Evolutionary conservation across 2,113 vertebrate species (phyloP), one percentile per base, ranked within the genome.

Genomic region (Corythoichthys haematopterus): DNA sequence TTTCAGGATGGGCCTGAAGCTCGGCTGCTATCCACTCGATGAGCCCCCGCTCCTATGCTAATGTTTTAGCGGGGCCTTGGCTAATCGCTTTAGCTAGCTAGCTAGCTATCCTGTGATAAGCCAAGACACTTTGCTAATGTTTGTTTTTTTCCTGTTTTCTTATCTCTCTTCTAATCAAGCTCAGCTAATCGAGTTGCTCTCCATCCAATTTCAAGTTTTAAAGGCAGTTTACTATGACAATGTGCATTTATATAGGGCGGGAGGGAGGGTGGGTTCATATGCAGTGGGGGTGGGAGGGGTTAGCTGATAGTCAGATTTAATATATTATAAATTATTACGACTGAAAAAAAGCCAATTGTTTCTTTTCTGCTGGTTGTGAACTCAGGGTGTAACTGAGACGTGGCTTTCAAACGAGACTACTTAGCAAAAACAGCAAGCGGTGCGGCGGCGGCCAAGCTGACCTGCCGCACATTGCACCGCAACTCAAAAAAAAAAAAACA

Each of bases 331-430:
- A 85, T 91, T 83, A 86, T 89, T 88, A 79, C 74, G 80, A 89
- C 73, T 72, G 70, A 85, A 78, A 84, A 90, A 84, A 90, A 90
- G 82, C 87, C 89, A 88, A 81, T 88, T 65, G 68, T 81, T 86
- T 83, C 20, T 57, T 61, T 74, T 78, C 79, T 78, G 82, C 78
- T 85, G 79, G 71, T 86, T 88, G 87, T 85, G 65, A 88, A 90
- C 90, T 91, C 90, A 91, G 89, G 89, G 90, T 57, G 55, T 87
- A 80, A 84, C 90, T 92, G 90, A 92, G 88, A 85, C 80, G 75
- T 85, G 79, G 81, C 79, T 84, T 83, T 83, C 64, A 64, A 79
- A 84, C 72, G 82, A 78, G 83, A 81, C 81, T 82, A 72, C 66
- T 72, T 62, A 20, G 71, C 68, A 64, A 62, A 62, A 40, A 10